Conservation (phyloP, 2,797 vertebrate genomes). For the Acanthurus tractus region DNA sequence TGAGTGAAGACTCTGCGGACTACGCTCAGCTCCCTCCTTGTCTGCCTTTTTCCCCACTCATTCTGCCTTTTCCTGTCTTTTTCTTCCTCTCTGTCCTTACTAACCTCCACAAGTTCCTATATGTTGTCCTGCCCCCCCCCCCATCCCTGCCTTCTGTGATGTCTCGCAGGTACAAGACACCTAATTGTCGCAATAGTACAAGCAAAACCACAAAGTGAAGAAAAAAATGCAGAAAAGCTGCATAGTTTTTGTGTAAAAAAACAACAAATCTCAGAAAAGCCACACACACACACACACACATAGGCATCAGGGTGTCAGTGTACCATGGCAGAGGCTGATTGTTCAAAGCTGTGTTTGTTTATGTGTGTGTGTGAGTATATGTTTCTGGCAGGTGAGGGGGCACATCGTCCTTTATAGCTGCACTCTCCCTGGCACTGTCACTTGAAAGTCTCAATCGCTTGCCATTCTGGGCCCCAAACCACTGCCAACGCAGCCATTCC, state of each 20-base stretch:
- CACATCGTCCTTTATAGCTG: conserved; percentile 73
- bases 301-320: conserved; percentile 49
- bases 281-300: conserved; percentile 41
- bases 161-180: conserved; percentile 53
- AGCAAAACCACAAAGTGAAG: conserved; percentile 30
- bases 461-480: conserved; percentile 63
- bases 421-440: conserved; percentile 74
- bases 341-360: conserved; percentile 59
- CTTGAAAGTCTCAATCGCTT: conserved; percentile 80
- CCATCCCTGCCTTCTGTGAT: conserved; percentile 28
- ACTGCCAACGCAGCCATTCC: conserved; percentile 69
- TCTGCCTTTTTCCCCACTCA: conserved; percentile 22
- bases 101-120: neutral
- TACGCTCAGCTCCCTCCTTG: conserved; percentile 20
- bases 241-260: conserved; percentile 59
- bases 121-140: conserved; percentile 19
- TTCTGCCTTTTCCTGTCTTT: conserved; percentile 17
- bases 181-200: conserved; percentile 65
- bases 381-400: conserved; percentile 76
- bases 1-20: conserved; percentile 28
- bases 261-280: conserved; percentile 48
- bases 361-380: conserved; percentile 60
- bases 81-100: conserved; percentile 17
- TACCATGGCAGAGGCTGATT: conserved; percentile 41
- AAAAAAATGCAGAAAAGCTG: conserved; percentile 32